phyloP scores from a whole-genome alignment of 1,140 invertebrate species.

The Papilio polyxenes region DNA sequence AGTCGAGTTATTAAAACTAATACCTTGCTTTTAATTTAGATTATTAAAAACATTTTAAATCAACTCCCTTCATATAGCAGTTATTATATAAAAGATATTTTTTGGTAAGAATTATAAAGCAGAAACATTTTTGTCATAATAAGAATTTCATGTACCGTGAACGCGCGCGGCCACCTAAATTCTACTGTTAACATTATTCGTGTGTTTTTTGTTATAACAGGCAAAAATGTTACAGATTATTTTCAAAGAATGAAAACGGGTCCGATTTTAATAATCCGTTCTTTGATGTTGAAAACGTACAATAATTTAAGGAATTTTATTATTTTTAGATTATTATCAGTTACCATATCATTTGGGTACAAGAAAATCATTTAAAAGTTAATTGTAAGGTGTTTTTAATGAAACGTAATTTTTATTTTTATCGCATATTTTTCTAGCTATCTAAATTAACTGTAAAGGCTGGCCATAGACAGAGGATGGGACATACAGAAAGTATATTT shows the following conservation, averaged over 20 bases:
- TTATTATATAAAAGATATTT: neutral
- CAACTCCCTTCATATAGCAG: neutral
- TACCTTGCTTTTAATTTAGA: neutral
- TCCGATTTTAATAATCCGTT: neutral
- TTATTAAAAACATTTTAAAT: neutral
- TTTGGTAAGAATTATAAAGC: neutral
- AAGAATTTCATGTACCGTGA: conserved; percentile 10
- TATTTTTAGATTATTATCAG: neutral
- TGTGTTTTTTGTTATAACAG: neutral
- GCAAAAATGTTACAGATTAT: neutral
- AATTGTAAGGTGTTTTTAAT: no score
- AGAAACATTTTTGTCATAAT: conserved; percentile 7
- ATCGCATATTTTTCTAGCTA: no score
- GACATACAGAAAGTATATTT: no score
- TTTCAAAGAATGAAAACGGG: neutral
- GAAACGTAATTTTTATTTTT: no score
- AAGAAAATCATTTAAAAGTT: no score
- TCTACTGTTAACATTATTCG: neutral
- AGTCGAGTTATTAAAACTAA: no score
- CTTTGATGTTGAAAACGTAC: neutral
- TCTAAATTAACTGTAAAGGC: no score
- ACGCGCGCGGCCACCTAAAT: neutral
- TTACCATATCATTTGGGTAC: neutral
- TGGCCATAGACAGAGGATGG: no score
- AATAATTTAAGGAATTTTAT: neutral